Evolutionary conservation across 2,113 vertebrate species (phyloP).

Genomic region (Otis tarda): DNA sequence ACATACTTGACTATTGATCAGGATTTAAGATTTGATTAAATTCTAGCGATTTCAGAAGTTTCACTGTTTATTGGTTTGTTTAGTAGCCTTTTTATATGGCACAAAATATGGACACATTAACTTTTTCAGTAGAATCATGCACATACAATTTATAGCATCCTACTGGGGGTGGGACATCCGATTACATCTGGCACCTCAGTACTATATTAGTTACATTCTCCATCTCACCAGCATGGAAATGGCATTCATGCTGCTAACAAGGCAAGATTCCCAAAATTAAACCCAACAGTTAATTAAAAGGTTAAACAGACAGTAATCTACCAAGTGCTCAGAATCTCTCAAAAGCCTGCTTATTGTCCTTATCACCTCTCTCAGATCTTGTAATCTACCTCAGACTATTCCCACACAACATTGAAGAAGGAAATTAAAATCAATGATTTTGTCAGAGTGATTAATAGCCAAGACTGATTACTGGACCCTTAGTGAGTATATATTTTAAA

Average conservation of each 20-base stretch:
- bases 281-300: not conserved
- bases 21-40: not conserved
- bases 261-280: not conserved
- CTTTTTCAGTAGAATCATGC: not conserved
- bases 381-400: conserved; percentile 27
- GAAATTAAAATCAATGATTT: conserved; percentile 49
- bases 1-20: not conserved
- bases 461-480: not conserved
- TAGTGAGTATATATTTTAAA: not conserved
- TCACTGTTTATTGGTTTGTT: not conserved
- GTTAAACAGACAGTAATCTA: conserved; percentile 13
- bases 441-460: conserved; percentile 35
- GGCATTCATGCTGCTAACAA: not conserved
- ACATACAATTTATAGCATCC: not conserved
- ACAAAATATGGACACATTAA: not conserved
- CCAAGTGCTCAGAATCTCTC: not conserved
- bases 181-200: not conserved
- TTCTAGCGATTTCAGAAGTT: not conserved
- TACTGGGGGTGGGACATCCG: not conserved
- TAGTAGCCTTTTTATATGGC: not conserved
- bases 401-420: not conserved
- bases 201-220: not conserved
- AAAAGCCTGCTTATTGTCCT: not conserved
- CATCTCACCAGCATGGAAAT: not conserved
- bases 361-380: conserved; percentile 10